phyloP scores from a whole-genome alignment of 2,888 invertebrate species.

The Ditylenchus weischeri region DNA sequence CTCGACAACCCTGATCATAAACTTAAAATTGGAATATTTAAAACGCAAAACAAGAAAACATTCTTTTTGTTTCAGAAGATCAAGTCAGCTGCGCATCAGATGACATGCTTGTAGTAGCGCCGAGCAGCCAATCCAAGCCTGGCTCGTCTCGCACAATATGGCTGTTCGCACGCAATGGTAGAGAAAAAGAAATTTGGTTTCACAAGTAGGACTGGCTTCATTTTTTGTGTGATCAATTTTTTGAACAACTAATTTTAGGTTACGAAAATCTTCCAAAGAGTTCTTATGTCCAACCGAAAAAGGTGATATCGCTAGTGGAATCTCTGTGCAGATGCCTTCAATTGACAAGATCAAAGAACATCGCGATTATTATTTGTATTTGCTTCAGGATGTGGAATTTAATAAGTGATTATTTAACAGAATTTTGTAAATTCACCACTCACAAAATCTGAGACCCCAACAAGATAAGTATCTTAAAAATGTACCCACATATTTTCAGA shows the following conservation, averaged over 20 bases:
- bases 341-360: slow-evolving; percentile 5
- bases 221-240: background rate
- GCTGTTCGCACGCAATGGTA: slow-evolving; percentile 76
- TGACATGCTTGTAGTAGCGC: slow-evolving; percentile 3
- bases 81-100: background rate
- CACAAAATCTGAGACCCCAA: too few species aligned
- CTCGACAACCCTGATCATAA: too few species aligned
- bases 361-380: background rate
- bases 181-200: slow-evolving; percentile 88
- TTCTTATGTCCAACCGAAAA: background rate
- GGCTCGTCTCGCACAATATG: slow-evolving; percentile 59
- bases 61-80: too few species aligned
- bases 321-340: slow-evolving; percentile 1
- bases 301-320: background rate
- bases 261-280: background rate
- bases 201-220: slow-evolving; percentile 41
- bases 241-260: background rate
- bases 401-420: background rate
- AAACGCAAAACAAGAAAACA: too few species aligned
- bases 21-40: too few species aligned
- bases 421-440: too few species aligned
- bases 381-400: slow-evolving; percentile 5
- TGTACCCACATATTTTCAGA: too few species aligned
- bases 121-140: background rate
- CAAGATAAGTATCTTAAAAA: too few species aligned